Percentiles rank a stretch among this genome's conserved stretches.
Conservation (phyloP, 2,888 invertebrate genomes). For the Augochlorella aurata region DNA sequence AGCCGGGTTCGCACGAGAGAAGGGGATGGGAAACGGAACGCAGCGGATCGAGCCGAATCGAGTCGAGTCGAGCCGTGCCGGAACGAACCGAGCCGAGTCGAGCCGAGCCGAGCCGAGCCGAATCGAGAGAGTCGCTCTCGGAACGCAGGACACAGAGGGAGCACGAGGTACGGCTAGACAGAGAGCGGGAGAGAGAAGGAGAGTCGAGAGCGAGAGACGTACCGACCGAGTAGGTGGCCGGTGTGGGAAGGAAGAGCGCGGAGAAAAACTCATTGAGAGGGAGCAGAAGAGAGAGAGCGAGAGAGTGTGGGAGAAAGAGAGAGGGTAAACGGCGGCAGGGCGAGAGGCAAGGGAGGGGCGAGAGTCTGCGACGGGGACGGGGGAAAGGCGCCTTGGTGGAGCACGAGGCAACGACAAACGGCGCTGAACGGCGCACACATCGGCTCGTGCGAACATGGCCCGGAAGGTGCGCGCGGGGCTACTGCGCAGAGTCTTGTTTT, state of each 20-base stretch:
- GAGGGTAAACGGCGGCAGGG: neutral
- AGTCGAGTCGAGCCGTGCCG: neutral
- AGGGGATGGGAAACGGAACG: neutral
- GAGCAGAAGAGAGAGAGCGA: neutral
- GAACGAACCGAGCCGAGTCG: neutral
- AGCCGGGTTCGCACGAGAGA: slow-evolving; percentile 15
- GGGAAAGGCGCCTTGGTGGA: slow-evolving; percentile 44
- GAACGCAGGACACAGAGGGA: slow-evolving; percentile 9
- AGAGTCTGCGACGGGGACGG: neutral
- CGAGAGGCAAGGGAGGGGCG: neutral
- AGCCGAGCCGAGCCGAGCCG: neutral
- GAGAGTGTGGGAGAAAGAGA: neutral
- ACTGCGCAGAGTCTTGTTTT: slow-evolving; percentile 80
- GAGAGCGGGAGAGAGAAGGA: neutral
- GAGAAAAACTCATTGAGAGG: slow-evolving; percentile 21
- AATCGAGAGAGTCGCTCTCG: neutral
- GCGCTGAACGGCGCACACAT: slow-evolving; percentile 51
- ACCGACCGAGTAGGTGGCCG: slow-evolving; percentile 1
- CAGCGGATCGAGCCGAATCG: neutral
- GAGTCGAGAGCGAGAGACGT: neutral
- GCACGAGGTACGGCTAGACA: slow-evolving; percentile 1
- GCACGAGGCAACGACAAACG: slow-evolving; percentile 57
- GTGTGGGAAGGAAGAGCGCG: neutral
- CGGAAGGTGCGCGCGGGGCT: slow-evolving; percentile 76
- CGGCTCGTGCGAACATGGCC: slow-evolving; percentile 73